Evolutionary conservation across 1,140 invertebrate species (phyloP).

Genomic region (Plectrocnemia conspersa): DNA sequence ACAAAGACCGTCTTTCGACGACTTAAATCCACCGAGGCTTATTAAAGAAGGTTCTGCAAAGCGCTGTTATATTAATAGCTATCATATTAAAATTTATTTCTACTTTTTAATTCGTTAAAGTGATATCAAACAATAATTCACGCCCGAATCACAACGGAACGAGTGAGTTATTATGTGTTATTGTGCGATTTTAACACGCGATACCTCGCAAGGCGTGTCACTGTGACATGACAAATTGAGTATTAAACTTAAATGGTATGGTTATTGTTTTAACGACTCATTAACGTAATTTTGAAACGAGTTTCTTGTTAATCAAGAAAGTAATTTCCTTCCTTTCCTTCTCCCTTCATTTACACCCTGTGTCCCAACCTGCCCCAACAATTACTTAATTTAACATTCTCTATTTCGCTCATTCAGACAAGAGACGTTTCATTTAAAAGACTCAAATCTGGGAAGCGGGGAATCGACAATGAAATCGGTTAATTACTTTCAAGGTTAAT

Average conservation of each 20-base stretch:
- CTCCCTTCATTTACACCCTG: slow-evolving; percentile 22
- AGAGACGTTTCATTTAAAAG: slow-evolving; percentile 32
- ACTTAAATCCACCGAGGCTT: slow-evolving; percentile 5
- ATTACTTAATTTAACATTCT: slow-evolving; percentile 33
- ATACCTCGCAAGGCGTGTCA: no score
- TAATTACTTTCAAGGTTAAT: slow-evolving; percentile 23
- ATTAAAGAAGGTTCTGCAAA: slow-evolving; percentile 1
- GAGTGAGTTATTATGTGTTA: no score
- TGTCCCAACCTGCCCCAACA: slow-evolving; percentile 31
- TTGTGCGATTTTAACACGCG: no score
- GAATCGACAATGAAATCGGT: not conserved
- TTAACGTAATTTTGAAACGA: no score
- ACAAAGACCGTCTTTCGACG: slow-evolving; percentile 12
- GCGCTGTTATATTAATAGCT: not conserved
- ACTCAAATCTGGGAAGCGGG: slow-evolving; percentile 17
- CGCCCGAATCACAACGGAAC: no score
- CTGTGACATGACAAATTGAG: no score
- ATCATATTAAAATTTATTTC: not conserved
- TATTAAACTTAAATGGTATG: no score
- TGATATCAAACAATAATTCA: not conserved
- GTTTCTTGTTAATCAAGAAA: slow-evolving; percentile 33
- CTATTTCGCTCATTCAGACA: slow-evolving; percentile 24
- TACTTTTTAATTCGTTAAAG: not conserved
- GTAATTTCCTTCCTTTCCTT: slow-evolving; percentile 21
- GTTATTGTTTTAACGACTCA: no score